Evolutionary conservation across 2,888 invertebrate species (phyloP).

Genomic region (Euplexia lucipara): DNA sequence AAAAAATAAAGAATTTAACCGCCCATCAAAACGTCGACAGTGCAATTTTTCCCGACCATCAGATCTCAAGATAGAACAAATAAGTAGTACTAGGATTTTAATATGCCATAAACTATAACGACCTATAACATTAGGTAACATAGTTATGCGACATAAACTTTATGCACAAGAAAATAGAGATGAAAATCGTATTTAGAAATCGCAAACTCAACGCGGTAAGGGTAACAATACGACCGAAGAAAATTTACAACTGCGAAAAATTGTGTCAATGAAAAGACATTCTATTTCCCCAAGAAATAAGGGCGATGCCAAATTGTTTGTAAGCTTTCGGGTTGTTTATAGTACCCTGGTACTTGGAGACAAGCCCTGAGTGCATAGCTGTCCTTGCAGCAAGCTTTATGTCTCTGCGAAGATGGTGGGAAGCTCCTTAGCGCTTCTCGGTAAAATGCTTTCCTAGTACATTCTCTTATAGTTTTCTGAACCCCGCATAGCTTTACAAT

Average conservation of each 20-base stretch:
- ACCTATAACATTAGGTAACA: slow-evolving; percentile 57
- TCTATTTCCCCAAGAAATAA: slow-evolving; percentile 63
- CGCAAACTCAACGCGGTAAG: slow-evolving; percentile 63
- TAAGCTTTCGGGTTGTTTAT: slow-evolving; percentile 37
- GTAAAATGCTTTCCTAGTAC: slow-evolving; percentile 84
- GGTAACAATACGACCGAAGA: slow-evolving; percentile 59
- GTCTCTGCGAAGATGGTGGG: slow-evolving; percentile 80
- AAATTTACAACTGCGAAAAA: slow-evolving; percentile 30
- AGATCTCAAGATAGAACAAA: slow-evolving; percentile 73
- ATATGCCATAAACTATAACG: slow-evolving; percentile 80
- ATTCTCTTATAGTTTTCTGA: slow-evolving; percentile 70
- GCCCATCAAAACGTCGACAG: slow-evolving; percentile 67
- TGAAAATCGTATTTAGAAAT: slow-evolving; percentile 59
- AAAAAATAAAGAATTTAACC: slow-evolving; percentile 53
- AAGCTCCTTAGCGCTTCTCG: slow-evolving; percentile 84
- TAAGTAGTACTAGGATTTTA: slow-evolving; percentile 77
- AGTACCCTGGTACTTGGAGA: slow-evolving; percentile 67
- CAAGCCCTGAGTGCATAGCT: slow-evolving; percentile 83
- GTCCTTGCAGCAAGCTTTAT: slow-evolving; percentile 84
- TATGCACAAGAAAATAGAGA: slow-evolving; percentile 55
- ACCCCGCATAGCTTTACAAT: slow-evolving; percentile 57
- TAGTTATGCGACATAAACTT: slow-evolving; percentile 27
- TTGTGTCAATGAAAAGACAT: slow-evolving; percentile 37
- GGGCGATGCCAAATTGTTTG: slow-evolving; percentile 62
- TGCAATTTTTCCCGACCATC: slow-evolving; percentile 72